These are phyloP conservation scores for Silurus asotus DNA, from an alignment of 2,113 vertebrate species.

Conservation along the genomic window DNA sequence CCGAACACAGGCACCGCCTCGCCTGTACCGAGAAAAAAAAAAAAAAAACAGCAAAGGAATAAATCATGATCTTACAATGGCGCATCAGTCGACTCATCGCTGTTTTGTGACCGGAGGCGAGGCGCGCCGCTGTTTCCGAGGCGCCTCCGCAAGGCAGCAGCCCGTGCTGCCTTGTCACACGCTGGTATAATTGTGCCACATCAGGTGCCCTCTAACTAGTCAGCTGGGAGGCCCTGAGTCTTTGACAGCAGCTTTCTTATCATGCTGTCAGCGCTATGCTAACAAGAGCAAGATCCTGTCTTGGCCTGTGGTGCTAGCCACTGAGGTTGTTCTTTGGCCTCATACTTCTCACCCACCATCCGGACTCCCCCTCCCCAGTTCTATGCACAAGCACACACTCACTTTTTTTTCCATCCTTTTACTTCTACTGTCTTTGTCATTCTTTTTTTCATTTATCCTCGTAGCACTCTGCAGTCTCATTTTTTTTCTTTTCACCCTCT, in stretches of 20 bases:
- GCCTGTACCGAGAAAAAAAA: conserved; percentile 74
- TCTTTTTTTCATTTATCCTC: conserved; percentile 23
- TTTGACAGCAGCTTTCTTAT: conserved; percentile 93
- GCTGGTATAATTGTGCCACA: conserved; percentile 88
- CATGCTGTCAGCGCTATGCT: conserved; percentile 94
- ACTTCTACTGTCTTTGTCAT: conserved; percentile 47
- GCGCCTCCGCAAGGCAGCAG: conserved; percentile 83
- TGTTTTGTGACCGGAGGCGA: conserved; percentile 87
- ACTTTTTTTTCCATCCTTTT: conserved; percentile 30
- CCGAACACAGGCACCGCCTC: conserved; percentile 74
- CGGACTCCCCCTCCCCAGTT: background rate
- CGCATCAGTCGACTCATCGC: conserved; percentile 90
- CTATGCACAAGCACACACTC: background rate
- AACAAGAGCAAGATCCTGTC: conserved; percentile 83
- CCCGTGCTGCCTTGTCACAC: conserved; percentile 93
- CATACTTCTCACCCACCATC: conserved; percentile 63
- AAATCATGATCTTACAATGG: conserved; percentile 95
- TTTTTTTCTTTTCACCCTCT: conserved; percentile 16
- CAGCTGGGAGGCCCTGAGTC: conserved; percentile 85
- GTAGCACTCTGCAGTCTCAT: conserved; percentile 44
- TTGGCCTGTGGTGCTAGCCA: conserved; percentile 76
- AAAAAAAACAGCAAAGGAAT: conserved; percentile 77
- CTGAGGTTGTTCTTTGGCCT: conserved; percentile 72
- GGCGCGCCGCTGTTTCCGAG: conserved; percentile 82
- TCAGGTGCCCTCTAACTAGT: conserved; percentile 89